Conservation (phyloP, 2,113 vertebrate genomes). For the pig (Sus scrofa) region DNA sequence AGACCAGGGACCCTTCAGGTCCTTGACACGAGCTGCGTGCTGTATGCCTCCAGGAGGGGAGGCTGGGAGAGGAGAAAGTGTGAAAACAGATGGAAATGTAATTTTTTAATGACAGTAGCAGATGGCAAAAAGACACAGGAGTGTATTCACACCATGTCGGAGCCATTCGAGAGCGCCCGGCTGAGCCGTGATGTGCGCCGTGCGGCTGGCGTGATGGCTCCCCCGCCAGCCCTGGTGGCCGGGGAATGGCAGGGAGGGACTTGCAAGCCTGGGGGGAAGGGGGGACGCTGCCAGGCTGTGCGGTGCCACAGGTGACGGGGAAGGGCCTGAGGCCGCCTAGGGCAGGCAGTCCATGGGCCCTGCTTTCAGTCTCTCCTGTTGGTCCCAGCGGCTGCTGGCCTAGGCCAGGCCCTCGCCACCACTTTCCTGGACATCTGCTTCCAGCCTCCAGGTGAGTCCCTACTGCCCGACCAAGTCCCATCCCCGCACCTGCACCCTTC, state of each 20-base stretch:
- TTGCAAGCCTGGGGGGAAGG: neutral
- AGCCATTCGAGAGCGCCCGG: conserved; percentile 71
- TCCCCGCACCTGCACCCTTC: neutral
- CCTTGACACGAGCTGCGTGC: conserved; percentile 37
- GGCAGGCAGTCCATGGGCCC: accelerated
- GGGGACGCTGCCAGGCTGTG: neutral
- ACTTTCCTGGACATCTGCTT: neutral
- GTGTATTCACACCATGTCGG: conserved; percentile 82
- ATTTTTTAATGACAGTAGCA: conserved; percentile 90
- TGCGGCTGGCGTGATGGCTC: neutral
- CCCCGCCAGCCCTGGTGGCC: conserved; percentile 31
- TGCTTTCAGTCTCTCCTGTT: neutral
- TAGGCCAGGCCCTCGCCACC: accelerated
- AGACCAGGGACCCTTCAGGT: conserved; percentile 26
- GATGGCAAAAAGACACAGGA: conserved; percentile 88
- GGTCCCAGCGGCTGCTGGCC: neutral
- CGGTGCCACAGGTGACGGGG: conserved; percentile 62
- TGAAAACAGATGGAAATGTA: conserved; percentile 89
- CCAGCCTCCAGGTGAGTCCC: neutral
- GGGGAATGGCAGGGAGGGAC: neutral
- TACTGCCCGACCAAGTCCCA: accelerated
- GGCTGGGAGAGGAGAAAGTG: conserved; percentile 72
- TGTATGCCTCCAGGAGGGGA: conserved; percentile 47
- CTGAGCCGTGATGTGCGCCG: neutral
- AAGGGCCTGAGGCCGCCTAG: conserved; percentile 4